Conservation (phyloP, 2,113 vertebrate genomes). For the Xerus inauris region DNA sequence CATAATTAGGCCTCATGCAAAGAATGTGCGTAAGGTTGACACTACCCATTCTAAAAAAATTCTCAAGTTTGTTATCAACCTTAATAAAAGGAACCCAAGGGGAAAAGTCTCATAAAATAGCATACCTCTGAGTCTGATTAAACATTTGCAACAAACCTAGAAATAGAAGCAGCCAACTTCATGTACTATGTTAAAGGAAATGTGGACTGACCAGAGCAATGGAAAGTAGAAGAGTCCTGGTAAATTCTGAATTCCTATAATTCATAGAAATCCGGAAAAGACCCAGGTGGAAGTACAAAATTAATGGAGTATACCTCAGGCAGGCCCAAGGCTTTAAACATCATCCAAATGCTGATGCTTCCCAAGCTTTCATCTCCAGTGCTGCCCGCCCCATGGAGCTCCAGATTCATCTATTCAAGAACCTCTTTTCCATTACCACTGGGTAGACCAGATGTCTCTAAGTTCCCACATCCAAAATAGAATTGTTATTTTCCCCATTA, state of each 20-base stretch:
- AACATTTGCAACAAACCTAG: conserved; percentile 48
- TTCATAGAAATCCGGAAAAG: conserved; percentile 33
- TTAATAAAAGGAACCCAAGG: conserved; percentile 15
- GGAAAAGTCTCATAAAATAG: neutral
- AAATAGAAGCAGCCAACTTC: neutral
- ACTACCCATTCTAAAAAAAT: conserved; percentile 33
- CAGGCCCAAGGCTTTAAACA: neutral
- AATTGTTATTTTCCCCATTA: neutral
- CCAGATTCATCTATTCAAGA: neutral
- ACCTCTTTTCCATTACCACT: neutral
- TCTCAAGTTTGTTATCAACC: conserved; percentile 53
- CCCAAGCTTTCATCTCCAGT: neutral
- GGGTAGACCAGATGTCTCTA: neutral
- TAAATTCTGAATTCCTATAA: neutral
- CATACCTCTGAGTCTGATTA: conserved; percentile 50
- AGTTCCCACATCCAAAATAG: neutral
- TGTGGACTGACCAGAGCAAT: neutral
- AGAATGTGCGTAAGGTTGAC: conserved; percentile 38
- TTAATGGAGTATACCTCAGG: neutral
- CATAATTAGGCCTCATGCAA: conserved; percentile 65
- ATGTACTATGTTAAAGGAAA: neutral
- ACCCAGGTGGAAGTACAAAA: conserved; percentile 30
- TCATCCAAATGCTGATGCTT: neutral
- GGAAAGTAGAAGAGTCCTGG: neutral
- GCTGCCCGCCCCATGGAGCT: neutral